Conservation (phyloP, 2,888 invertebrate genomes). For the Mimas tiliae region DNA sequence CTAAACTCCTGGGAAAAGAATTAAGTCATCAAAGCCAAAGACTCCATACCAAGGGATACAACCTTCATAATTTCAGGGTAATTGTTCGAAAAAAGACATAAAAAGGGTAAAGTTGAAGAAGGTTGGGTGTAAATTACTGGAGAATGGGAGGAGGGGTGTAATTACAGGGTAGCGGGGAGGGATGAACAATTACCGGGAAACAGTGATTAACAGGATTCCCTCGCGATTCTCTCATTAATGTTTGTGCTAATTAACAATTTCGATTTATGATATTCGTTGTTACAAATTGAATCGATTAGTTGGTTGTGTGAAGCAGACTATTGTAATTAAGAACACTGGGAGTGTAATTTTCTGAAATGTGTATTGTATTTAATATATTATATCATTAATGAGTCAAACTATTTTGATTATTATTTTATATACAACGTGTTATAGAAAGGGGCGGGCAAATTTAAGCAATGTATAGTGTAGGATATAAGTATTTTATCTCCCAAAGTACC, state of each 20-base stretch:
- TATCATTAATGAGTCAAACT: too few relatives aligned
- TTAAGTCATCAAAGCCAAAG: conserved; percentile 15
- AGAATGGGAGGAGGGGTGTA: conserved; percentile 35
- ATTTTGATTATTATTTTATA: too few relatives aligned
- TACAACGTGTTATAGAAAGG: too few relatives aligned
- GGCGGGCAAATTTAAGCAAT: too few relatives aligned
- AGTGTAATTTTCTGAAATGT: background rate
- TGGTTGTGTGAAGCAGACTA: background rate
- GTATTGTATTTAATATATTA: too few relatives aligned
- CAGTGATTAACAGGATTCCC: conserved; percentile 51
- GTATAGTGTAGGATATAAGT: too few relatives aligned
- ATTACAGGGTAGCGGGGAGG: conserved; percentile 38
- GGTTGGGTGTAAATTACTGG: conserved; percentile 47
- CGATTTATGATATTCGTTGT: conserved; percentile 38
- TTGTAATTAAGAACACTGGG: background rate
- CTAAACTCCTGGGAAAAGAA: background rate
- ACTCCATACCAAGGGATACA: conserved; percentile 8
- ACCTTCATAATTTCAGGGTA: conserved; percentile 5
- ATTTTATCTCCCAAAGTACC: too few relatives aligned
- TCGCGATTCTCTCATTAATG: conserved; percentile 47
- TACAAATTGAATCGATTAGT: conserved; percentile 17
- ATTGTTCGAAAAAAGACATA: conserved; percentile 35
- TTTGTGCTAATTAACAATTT: conserved; percentile 49
- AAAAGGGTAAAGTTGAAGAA: conserved; percentile 40
- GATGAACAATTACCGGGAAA: conserved; percentile 49